Evolutionary conservation across 2,797 vertebrate genomes (phyloP).

Genomic region (Myotis pilosus): DNA sequence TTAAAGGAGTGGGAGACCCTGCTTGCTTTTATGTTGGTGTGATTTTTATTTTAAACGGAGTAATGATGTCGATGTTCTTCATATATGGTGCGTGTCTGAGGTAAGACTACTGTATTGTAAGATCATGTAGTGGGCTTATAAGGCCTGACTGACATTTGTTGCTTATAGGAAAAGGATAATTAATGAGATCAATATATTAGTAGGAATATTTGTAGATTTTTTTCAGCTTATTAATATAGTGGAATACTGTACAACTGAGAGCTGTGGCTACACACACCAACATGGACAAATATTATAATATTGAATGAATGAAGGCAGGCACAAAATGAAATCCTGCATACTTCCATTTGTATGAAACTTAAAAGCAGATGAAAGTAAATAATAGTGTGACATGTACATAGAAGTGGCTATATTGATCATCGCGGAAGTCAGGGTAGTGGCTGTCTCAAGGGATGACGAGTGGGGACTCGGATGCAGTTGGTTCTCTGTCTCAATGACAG

Average conservation of each 20-base stretch:
- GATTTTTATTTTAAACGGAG: constrained; percentile 92
- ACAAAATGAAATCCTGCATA: not conserved
- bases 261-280: not conserved
- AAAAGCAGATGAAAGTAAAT: not conserved
- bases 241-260: not conserved
- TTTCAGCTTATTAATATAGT: not conserved
- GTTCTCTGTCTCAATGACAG: not conserved
- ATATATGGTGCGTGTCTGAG: constrained; percentile 90
- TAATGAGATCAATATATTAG: not conserved
- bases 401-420: not conserved
- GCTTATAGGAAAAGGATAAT: not conserved
- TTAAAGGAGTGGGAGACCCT: constrained; percentile 91
- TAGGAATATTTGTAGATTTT: not conserved
- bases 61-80: constrained; percentile 93
- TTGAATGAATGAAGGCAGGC: not conserved
- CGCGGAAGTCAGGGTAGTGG: not conserved
- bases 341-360: not conserved
- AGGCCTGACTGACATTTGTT: not conserved
- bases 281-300: not conserved
- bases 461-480: not conserved
- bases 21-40: constrained; percentile 92
- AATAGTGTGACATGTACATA: not conserved
- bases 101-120: constrained; percentile 79
- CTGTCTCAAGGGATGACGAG: not conserved
- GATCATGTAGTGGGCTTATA: not conserved